These are phyloP conservation scores for Lacerta agilis DNA, from an alignment of 2,797 vertebrate species.

Conservation along the genomic window DNA sequence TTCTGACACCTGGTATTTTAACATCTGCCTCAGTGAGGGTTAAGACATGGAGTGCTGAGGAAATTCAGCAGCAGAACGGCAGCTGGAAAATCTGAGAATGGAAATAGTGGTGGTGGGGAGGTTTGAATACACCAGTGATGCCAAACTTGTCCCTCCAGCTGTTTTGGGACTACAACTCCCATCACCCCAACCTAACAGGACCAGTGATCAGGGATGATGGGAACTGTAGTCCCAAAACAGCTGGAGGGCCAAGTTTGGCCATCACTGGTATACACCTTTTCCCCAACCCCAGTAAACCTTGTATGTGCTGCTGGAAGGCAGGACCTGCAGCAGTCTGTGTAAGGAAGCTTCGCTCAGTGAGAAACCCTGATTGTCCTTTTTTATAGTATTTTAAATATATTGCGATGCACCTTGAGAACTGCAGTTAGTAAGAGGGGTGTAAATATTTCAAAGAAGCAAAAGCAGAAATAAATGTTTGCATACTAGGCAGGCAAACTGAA, in stretches of 20 bases:
- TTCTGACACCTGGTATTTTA: neutral
- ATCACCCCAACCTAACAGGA: too few species aligned
- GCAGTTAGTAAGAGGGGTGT: neutral
- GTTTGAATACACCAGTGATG: neutral
- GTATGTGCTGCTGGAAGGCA: neutral
- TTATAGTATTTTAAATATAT: neutral
- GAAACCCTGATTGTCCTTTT: too few species aligned
- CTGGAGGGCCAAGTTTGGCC: too few species aligned
- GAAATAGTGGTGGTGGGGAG: neutral
- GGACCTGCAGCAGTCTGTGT: neutral
- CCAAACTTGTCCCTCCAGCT: too few species aligned
- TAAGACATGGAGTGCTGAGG: too few species aligned
- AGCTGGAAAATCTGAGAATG: neutral
- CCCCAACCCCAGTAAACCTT: neutral
- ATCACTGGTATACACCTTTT: too few species aligned
- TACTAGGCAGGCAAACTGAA: neutral
- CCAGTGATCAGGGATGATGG: too few species aligned
- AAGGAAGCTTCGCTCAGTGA: neutral
- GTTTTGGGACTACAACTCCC: too few species aligned
- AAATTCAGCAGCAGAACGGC: neutral
- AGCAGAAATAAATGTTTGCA: slow-evolving; percentile 22
- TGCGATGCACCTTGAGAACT: neutral
- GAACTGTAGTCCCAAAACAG: too few species aligned
- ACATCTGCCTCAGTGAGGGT: neutral
- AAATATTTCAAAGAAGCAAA: neutral